phyloP scores from a whole-genome alignment of 1,140 invertebrate genomes.

The Papilio xuthus region DNA sequence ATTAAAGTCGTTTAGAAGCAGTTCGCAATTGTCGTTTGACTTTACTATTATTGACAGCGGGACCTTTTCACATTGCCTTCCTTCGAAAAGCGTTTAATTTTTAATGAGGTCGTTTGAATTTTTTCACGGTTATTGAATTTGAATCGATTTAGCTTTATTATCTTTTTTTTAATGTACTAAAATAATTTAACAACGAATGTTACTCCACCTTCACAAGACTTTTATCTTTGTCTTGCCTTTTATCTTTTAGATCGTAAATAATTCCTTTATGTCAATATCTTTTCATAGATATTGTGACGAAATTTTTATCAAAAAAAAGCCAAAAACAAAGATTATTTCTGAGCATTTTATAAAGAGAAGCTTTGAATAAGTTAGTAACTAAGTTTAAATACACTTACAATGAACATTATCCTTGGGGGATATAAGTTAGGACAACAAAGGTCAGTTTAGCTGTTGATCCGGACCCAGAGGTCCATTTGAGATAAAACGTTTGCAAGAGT shows the following conservation, averaged over 20 bases:
- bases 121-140: constrained; percentile 16
- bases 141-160: not conserved
- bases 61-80: constrained; percentile 1
- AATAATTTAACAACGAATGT: not conserved
- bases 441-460: constrained; percentile 42
- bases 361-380: not conserved
- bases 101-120: constrained; percentile 7
- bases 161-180: not conserved
- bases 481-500: constrained; percentile 35
- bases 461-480: constrained; percentile 4
- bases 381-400: constrained; percentile 19
- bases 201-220: too few species aligned
- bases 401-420: not conserved
- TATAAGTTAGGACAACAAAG: constrained; percentile 33
- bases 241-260: too few species aligned
- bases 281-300: not conserved
- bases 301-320: not conserved
- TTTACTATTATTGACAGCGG: constrained; percentile 8
- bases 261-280: too few species aligned
- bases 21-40: constrained; percentile 13
- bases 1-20: constrained; percentile 15
- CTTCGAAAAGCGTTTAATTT: constrained; percentile 19
- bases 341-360: not conserved
- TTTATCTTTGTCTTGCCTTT: too few species aligned
- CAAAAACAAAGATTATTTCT: not conserved